Percentiles rank a stretch among this genome's conserved stretches.
phyloP scores from a whole-genome alignment of 2,113 vertebrate species.

The Serilophus lunatus region DNA sequence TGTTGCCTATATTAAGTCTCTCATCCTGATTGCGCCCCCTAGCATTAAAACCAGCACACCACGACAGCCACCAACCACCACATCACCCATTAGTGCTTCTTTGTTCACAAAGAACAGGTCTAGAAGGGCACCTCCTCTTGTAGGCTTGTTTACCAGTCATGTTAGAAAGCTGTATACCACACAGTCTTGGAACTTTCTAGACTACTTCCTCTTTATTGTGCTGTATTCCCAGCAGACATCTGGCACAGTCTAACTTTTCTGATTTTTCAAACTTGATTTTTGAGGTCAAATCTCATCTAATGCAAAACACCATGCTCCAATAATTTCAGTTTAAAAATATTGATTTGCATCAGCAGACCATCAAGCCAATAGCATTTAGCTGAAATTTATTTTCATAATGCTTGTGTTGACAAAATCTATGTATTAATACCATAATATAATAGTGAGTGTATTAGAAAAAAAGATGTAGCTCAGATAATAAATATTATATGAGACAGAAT shows the following conservation, averaged over 20 bases:
- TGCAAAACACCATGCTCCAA: neutral
- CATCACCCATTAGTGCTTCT: neutral
- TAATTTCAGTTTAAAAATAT: slow-evolving; percentile 3
- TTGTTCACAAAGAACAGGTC: neutral
- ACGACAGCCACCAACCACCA: too few relatives aligned
- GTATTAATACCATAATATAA: neutral
- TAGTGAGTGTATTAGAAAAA: neutral
- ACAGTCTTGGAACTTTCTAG: neutral
- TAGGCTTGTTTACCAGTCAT: neutral
- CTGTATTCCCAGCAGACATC: neutral
- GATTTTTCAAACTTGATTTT: neutral
- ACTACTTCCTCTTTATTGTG: neutral
- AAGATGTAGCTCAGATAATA: neutral
- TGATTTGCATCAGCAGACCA: neutral
- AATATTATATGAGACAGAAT: neutral
- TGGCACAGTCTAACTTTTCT: neutral
- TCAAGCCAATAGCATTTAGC: neutral
- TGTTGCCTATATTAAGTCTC: too few relatives aligned
- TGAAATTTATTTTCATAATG: neutral
- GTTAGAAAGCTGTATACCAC: neutral
- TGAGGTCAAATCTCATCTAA: neutral
- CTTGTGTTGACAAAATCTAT: neutral
- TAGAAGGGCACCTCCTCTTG: neutral
- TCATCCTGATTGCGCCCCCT: too few relatives aligned
- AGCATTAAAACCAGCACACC: too few relatives aligned